Evolutionary conservation across 1,140 invertebrate species (phyloP).

Genomic region (Monochamus saltuarius): DNA sequence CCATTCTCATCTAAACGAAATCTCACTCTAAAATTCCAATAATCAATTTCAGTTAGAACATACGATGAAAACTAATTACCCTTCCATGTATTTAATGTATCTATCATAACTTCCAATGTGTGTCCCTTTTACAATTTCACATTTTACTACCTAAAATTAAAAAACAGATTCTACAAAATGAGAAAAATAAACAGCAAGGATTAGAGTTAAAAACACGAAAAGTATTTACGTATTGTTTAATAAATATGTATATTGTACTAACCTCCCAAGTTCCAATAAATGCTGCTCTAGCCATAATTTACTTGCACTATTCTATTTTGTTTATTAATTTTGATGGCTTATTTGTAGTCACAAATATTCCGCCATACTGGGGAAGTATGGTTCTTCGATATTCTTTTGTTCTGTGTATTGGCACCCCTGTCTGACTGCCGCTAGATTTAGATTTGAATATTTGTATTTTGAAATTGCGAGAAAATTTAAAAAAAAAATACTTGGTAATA

Average conservation of each 20-base stretch:
- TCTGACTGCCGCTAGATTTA: no score
- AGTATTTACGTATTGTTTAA: not conserved
- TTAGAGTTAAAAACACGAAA: not conserved
- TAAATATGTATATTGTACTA: slow-evolving; percentile 17
- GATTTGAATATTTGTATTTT: no score
- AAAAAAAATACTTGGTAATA: no score
- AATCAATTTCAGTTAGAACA: slow-evolving; percentile 12
- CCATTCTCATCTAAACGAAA: slow-evolving; percentile 66
- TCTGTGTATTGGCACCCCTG: no score
- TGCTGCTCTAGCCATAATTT: slow-evolving; percentile 41
- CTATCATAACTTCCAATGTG: not conserved
- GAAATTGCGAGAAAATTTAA: no score
- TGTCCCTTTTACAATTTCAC: slow-evolving; percentile 3
- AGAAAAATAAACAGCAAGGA: slow-evolving; percentile 1
- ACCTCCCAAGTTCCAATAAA: slow-evolving; percentile 53
- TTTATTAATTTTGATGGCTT: no score
- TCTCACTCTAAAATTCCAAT: slow-evolving; percentile 57
- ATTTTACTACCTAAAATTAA: slow-evolving; percentile 15
- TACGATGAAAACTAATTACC: slow-evolving; percentile 48
- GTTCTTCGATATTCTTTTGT: no score
- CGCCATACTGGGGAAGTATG: no score
- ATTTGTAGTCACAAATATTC: no score
- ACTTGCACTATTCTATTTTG: not conserved
- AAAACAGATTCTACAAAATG: slow-evolving; percentile 4
- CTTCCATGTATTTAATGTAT: slow-evolving; percentile 55